These are phyloP conservation scores for Lophius piscatorius DNA, from an alignment of 2,113 vertebrate genomes.

Conservation along the genomic window DNA sequence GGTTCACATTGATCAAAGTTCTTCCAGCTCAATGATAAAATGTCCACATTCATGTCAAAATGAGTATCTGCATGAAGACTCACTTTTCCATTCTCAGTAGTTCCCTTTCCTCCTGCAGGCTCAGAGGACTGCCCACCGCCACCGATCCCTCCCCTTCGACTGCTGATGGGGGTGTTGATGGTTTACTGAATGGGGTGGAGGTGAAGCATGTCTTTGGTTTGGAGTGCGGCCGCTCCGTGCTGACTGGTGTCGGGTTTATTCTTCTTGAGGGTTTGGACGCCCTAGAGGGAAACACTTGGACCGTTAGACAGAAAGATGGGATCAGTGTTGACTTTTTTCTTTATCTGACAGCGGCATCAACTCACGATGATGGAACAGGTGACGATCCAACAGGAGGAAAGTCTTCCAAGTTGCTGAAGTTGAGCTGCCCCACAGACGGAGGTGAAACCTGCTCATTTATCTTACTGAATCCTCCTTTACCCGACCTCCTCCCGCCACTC, in stretches of 20 bases:
- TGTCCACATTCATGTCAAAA: background rate
- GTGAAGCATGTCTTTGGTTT: slow-evolving; percentile 97
- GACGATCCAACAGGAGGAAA: slow-evolving; percentile 91
- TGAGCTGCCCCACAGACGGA: slow-evolving; percentile 78
- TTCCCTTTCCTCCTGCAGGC: slow-evolving; percentile 93
- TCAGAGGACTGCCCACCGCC: slow-evolving; percentile 62
- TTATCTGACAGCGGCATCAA: slow-evolving; percentile 7
- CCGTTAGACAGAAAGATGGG: background rate
- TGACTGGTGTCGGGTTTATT: slow-evolving; percentile 97
- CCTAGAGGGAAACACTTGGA: slow-evolving; percentile 69
- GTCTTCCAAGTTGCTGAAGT: slow-evolving; percentile 94
- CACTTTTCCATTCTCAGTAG: slow-evolving; percentile 94
- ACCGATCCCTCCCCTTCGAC: slow-evolving; percentile 71
- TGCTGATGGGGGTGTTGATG: slow-evolving; percentile 69
- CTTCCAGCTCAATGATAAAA: background rate
- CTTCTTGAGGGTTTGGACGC: slow-evolving; percentile 90
- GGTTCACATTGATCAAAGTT: no score
- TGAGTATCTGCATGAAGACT: background rate
- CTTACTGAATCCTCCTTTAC: slow-evolving; percentile 58
- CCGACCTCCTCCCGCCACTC: slow-evolving; percentile 74
- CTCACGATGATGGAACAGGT: slow-evolving; percentile 81
- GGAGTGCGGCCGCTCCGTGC: slow-evolving; percentile 88
- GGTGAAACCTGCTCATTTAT: slow-evolving; percentile 71
- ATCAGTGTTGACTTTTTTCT: background rate
- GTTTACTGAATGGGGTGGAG: slow-evolving; percentile 88